phyloP scores from a whole-genome alignment of 1,140 invertebrate species.

The Luehdorfia chinensis region DNA sequence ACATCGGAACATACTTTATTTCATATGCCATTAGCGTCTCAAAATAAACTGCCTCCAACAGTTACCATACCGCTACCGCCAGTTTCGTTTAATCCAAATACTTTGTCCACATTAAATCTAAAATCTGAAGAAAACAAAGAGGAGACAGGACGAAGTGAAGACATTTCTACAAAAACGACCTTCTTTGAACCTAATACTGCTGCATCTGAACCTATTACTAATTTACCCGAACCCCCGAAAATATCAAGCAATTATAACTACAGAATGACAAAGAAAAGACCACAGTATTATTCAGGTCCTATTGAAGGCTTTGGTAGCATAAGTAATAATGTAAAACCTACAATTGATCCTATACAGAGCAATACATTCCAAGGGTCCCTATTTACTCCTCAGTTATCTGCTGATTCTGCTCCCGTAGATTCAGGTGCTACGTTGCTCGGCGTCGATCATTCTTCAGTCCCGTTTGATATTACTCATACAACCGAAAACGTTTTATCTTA shows the following conservation, averaged over 20 bases:
- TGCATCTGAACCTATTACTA: slow-evolving; percentile 28
- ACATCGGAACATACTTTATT: neutral
- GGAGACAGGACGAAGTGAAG: neutral
- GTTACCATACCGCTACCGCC: slow-evolving; percentile 6
- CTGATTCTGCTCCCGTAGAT: neutral
- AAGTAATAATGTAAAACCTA: slow-evolving; percentile 59
- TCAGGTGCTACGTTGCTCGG: neutral
- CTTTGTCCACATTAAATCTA: neutral
- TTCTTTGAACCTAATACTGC: slow-evolving; percentile 17
- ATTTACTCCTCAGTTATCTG: slow-evolving; percentile 38
- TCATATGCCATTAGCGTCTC: no score
- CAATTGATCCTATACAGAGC: slow-evolving; percentile 34
- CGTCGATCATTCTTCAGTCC: slow-evolving; percentile 15
- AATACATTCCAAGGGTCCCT: slow-evolving; percentile 43
- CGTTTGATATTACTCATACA: slow-evolving; percentile 34
- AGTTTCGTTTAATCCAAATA: slow-evolving; percentile 18
- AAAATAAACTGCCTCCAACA: no score
- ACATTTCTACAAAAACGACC: neutral
- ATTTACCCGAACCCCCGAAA: slow-evolving; percentile 52
- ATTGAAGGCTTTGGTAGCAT: slow-evolving; percentile 64
- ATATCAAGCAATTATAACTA: slow-evolving; percentile 46
- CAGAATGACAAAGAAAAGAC: slow-evolving; percentile 63
- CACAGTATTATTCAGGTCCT: slow-evolving; percentile 71
- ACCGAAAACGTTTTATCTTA: slow-evolving; percentile 8
- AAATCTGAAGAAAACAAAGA: neutral